Percentiles rank a stretch among this genome's conserved stretches.
phyloP scores from a whole-genome alignment of 1,140 invertebrate genomes.

The Scaptodrosophila lebanonensis region DNA sequence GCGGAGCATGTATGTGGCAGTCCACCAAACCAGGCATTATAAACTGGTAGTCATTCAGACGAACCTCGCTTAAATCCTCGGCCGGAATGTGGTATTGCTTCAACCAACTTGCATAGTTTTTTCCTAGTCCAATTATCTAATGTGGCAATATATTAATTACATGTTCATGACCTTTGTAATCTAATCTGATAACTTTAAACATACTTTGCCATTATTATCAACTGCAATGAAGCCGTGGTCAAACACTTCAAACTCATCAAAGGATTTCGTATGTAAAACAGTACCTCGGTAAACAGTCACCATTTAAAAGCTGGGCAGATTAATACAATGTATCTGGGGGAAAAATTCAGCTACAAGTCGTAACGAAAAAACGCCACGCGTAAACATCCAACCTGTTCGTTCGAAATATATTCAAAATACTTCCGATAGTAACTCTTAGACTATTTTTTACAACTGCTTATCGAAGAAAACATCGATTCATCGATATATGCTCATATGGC shows the following conservation, averaged over 20 bases:
- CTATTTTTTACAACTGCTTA: too few relatives aligned
- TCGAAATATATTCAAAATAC: too few relatives aligned
- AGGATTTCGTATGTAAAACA: slow-evolving; percentile 64
- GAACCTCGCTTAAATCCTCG: slow-evolving; percentile 32
- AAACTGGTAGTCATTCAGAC: slow-evolving; percentile 81
- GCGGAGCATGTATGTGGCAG: slow-evolving; percentile 92
- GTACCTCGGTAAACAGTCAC: slow-evolving; percentile 49
- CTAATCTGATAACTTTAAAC: not conserved
- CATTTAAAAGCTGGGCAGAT: slow-evolving; percentile 23
- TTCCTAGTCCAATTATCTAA: slow-evolving; percentile 58
- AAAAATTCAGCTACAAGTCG: too few relatives aligned
- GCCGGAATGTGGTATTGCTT: not conserved
- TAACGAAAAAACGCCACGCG: too few relatives aligned
- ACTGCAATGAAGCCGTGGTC: slow-evolving; percentile 59
- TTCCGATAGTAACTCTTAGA: too few relatives aligned
- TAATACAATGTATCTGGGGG: too few relatives aligned
- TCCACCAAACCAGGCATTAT: slow-evolving; percentile 93
- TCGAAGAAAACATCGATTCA: too few relatives aligned
- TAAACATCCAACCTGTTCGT: too few relatives aligned
- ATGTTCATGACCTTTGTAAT: not conserved
- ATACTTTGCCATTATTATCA: slow-evolving; percentile 50
- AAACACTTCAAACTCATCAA: slow-evolving; percentile 63
- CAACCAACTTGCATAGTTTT: slow-evolving; percentile 38
- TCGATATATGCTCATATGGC: too few relatives aligned
- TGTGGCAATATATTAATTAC: not conserved